These are phyloP conservation scores for Gallinago solitaria DNA, from an alignment of 2,797 vertebrate genomes.

Conservation along the genomic window DNA sequence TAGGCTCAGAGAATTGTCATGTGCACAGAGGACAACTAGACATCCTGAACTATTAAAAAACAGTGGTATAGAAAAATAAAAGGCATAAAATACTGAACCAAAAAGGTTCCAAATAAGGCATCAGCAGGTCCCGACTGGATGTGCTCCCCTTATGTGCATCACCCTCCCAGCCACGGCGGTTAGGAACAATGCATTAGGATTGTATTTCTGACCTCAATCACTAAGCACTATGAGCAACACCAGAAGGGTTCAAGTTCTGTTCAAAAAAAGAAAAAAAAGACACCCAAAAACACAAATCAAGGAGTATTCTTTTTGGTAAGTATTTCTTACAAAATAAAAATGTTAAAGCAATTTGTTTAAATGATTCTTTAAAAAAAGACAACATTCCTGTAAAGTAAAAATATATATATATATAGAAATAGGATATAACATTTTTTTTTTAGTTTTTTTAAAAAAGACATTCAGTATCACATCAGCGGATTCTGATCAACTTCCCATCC, in stretches of 20 bases:
- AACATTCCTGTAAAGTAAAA: conserved; percentile 75
- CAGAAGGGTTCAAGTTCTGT: conserved; percentile 68
- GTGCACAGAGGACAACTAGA: conserved; percentile 12
- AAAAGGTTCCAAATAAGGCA: conserved; percentile 76
- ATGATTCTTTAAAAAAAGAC: conserved; percentile 52
- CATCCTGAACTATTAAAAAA: conserved; percentile 52
- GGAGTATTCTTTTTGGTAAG: conserved; percentile 69
- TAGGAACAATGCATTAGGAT: neutral
- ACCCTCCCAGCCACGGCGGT: conserved; percentile 11
- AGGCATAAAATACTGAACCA: conserved; percentile 58
- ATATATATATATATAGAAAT: conserved; percentile 74
- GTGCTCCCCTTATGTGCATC: neutral
- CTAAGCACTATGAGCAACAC: neutral
- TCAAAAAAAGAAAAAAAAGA: fast-evolving
- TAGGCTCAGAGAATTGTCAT: conserved; percentile 11
- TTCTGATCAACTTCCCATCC: neutral
- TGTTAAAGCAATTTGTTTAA: conserved; percentile 65
- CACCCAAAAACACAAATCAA: neutral
- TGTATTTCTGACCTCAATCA: neutral
- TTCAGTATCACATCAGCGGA: conserved; percentile 64
- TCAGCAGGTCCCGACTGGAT: conserved; percentile 55
- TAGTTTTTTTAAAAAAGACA: conserved; percentile 61
- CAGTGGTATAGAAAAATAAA: conserved; percentile 67
- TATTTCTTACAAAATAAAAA: conserved; percentile 73
- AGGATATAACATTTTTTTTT: neutral